Evolutionary conservation across 2,888 invertebrate genomes (phyloP).

Genomic region (Hydroisotoma schaefferi): DNA sequence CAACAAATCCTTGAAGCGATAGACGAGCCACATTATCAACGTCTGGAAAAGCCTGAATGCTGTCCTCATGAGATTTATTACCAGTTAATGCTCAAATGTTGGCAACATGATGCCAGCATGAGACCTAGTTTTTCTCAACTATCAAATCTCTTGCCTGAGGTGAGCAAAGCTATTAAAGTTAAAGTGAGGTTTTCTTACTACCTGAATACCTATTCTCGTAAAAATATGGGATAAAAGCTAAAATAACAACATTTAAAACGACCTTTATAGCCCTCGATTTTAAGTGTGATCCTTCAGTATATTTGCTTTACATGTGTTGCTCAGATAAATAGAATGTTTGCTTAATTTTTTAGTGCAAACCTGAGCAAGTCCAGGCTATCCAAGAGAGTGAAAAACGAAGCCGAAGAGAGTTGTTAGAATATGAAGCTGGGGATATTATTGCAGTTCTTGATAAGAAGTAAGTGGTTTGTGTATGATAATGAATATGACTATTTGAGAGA

Average conservation of each 20-base stretch:
- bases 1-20: conserved; percentile 93
- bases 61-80: conserved; percentile 87
- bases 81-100: conserved; percentile 88
- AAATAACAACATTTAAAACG: too few species aligned
- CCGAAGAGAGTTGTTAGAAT: conserved; percentile 70
- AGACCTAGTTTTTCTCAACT: conserved; percentile 89
- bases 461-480: too few species aligned
- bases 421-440: conserved; percentile 83
- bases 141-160: conserved; percentile 67
- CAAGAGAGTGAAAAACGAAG: conserved; percentile 57
- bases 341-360: conserved; percentile 62
- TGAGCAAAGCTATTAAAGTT: too few species aligned
- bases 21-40: conserved; percentile 84
- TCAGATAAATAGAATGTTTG: too few species aligned
- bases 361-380: conserved; percentile 87
- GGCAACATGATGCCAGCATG: conserved; percentile 85
- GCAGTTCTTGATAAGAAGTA: conserved; percentile 82
- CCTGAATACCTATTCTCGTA: too few species aligned
- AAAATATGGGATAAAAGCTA: too few species aligned
- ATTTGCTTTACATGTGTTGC: too few species aligned
- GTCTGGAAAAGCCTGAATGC: conserved; percentile 88
- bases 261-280: too few species aligned
- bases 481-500: conserved; percentile 2
- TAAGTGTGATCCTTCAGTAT: too few species aligned
- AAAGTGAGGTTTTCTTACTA: too few species aligned